Percentiles rank a stretch among this genome's conserved stretches.
phyloP scores from a whole-genome alignment of 2,113 vertebrate species.

The Aegotheles bennettii region DNA sequence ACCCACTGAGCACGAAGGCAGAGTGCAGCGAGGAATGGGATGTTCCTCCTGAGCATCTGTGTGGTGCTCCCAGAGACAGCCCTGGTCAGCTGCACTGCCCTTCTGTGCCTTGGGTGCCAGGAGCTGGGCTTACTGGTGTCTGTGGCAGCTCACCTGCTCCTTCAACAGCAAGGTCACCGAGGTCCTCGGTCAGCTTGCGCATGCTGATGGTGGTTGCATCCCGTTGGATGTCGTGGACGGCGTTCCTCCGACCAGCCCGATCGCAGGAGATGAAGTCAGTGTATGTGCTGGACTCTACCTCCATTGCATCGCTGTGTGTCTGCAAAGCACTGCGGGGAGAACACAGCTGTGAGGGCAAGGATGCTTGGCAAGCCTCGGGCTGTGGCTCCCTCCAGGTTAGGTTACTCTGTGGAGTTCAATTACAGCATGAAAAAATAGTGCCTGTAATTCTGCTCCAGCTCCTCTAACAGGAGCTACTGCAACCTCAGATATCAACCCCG shows the following conservation, averaged over 20 bases:
- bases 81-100: rapidly evolving
- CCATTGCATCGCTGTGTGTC: constrained; percentile 86
- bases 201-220: constrained; percentile 77
- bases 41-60: not conserved
- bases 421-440: not conserved
- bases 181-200: constrained; percentile 84
- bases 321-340: constrained; percentile 67
- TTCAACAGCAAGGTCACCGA: constrained; percentile 70
- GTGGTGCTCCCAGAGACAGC: not conserved
- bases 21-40: not conserved
- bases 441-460: not conserved
- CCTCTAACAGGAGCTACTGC: not conserved
- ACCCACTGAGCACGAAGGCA: rapidly evolving
- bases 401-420: not conserved
- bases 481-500: not conserved
- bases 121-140: not conserved
- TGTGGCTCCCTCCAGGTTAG: not conserved
- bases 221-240: constrained; percentile 87
- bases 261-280: constrained; percentile 94
- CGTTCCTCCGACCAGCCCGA: constrained; percentile 93
- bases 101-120: not conserved
- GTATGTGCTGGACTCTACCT: constrained; percentile 93
- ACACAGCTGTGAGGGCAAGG: not conserved
- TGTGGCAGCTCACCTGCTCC: constrained; percentile 65
- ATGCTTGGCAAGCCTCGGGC: not conserved